A percentile compares a stretch with the other conserved stretches of the same genome.
phyloP scores from a whole-genome alignment of 2,113 vertebrate genomes.

The Trematocara stigmaticum region DNA sequence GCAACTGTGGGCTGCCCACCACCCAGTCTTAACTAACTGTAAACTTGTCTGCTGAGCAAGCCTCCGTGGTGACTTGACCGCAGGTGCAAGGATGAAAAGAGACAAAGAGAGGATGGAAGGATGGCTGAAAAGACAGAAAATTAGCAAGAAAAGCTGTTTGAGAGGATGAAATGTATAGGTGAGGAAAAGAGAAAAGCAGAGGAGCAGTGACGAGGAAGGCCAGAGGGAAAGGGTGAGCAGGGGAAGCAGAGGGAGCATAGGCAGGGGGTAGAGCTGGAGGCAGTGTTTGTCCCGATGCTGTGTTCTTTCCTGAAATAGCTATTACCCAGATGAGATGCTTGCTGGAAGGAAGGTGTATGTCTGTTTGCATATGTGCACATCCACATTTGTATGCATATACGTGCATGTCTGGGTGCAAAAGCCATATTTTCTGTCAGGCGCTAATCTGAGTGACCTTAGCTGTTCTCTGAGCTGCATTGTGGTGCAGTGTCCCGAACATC shows the following conservation, averaged over 20 bases:
- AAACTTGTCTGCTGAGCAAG: slow-evolving; percentile 32
- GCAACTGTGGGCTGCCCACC: slow-evolving; percentile 15
- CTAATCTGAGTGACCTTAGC: neutral
- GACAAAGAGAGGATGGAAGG: neutral
- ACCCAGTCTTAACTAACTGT: slow-evolving; percentile 47
- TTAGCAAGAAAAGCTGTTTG: slow-evolving; percentile 6
- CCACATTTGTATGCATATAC: neutral
- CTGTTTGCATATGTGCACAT: slow-evolving; percentile 2
- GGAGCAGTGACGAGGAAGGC: slow-evolving; percentile 14
- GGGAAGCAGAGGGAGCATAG: neutral
- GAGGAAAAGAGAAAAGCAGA: neutral
- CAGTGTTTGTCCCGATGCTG: slow-evolving; percentile 49
- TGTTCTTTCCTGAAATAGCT: slow-evolving; percentile 66
- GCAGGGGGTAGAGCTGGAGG: slow-evolving; percentile 38
- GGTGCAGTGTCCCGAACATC: slow-evolving; percentile 2
- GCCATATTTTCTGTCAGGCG: slow-evolving; percentile 14
- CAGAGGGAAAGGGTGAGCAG: slow-evolving; percentile 9
- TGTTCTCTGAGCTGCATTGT: neutral
- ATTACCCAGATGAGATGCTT: slow-evolving; percentile 54
- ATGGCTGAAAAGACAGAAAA: neutral
- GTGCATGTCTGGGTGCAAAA: neutral
- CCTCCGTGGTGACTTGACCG: neutral
- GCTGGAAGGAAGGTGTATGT: slow-evolving; percentile 36
- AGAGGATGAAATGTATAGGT: neutral
- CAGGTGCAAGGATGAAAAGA: neutral